Evolutionary conservation across 2,888 invertebrate species (phyloP), one percentile per base, ranked within the genome.

Genomic region (Suillia variegata): DNA sequence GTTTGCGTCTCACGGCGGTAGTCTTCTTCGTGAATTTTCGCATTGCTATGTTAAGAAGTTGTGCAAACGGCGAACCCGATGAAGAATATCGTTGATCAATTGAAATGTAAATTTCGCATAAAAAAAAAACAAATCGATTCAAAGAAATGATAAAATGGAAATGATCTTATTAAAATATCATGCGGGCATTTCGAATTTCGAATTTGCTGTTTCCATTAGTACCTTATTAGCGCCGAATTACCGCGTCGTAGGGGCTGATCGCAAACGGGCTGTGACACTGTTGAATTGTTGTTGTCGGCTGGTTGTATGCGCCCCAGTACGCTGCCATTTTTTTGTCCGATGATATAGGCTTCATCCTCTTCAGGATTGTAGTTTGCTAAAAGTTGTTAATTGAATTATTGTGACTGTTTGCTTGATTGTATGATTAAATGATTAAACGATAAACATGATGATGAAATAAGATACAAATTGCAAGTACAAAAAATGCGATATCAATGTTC

Each of bases 301-400:
- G 74, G 71, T 42, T 78, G 76, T 54, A 77, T 77, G 49, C 73
- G 74, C 10, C 73, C 71, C 52, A 79, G 67, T 6, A 74, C 69
- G 50, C 67, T 68, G 55, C 79, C 78, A 67, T 78, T 77, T 61
- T 79, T 80, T 45, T 78, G 75, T 1, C 74, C 17, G 0, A 73
- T 70, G 56, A 74, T 66, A 54, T 76, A 78, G 33, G 80, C 76
- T 55, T 78, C 79, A 66, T 82, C 82, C n/a, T 82, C 82, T n/a
- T 82, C 82, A 20, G 82, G 80, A 74, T 83, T 82, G 54, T 82
- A 82, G 65, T 82, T 81, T 24, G 82, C 82, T 83, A 59, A 22
- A 67, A 66, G 13, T 38, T 31, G 12, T 31, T 31, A 6, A 31
- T 31, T n/a, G n/a, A n/a, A n/a, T 31, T 31, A 31, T 31, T 8